These are phyloP conservation scores for Lynx canadensis DNA, from an alignment of 2,113 vertebrate genomes.

Conservation along the genomic window DNA sequence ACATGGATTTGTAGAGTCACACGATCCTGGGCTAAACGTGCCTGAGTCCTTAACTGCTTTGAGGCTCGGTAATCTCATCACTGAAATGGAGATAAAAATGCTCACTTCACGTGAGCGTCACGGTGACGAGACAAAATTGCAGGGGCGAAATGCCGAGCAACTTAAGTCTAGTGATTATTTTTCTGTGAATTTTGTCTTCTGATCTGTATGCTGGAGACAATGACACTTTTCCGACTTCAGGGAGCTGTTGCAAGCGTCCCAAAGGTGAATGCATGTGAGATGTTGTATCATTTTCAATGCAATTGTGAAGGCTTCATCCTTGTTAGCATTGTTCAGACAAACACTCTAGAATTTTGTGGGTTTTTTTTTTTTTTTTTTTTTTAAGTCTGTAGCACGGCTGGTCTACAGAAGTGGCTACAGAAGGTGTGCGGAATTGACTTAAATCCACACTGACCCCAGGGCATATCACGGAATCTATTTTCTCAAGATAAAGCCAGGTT, in stretches of 20 bases:
- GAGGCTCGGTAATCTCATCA: background rate
- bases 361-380: background rate
- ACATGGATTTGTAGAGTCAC: background rate
- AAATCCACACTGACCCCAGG: background rate
- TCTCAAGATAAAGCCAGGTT: conserved; percentile 59
- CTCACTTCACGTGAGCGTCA: accelerated
- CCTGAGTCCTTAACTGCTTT: background rate
- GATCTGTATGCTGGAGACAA: background rate
- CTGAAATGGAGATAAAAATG: background rate
- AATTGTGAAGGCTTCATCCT: background rate
- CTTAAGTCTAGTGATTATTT: background rate
- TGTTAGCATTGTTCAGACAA: background rate
- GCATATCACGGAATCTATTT: conserved; percentile 31
- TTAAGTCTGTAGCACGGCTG: background rate
- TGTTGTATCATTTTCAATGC: background rate
- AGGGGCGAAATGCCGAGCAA: background rate
- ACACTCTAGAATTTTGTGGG: background rate
- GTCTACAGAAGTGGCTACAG: background rate
- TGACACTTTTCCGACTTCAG: background rate
- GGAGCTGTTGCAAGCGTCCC: background rate
- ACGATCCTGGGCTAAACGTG: background rate
- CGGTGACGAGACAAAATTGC: background rate
- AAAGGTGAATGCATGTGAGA: background rate
- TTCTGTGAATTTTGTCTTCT: background rate
- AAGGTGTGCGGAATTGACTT: background rate